These are phyloP conservation scores for Trichopria drosophilae DNA, from an alignment of 2,888 invertebrate genomes.

Conservation along the genomic window DNA sequence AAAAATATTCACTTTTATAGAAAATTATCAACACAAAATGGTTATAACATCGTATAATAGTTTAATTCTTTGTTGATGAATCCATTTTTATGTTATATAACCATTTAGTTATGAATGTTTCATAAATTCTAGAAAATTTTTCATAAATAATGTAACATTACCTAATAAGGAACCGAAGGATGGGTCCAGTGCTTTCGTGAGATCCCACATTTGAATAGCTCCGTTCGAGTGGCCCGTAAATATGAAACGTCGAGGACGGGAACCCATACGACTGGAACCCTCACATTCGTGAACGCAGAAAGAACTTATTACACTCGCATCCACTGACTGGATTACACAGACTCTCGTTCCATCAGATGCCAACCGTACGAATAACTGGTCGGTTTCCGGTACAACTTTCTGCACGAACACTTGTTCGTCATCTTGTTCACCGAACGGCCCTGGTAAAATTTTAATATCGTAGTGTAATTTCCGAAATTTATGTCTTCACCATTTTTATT, in stretches of 20 bases:
- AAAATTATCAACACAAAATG: too few relatives aligned
- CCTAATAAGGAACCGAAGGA: slow-evolving; percentile 61
- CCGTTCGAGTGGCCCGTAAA: slow-evolving; percentile 93
- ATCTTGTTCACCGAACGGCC: slow-evolving; percentile 97
- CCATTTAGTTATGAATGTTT: not conserved
- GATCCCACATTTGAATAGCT: slow-evolving; percentile 97
- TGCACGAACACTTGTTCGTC: slow-evolving; percentile 98
- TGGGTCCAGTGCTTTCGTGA: slow-evolving; percentile 90
- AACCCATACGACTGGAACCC: slow-evolving; percentile 90
- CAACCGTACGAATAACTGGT: slow-evolving; percentile 88
- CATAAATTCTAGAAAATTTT: not conserved
- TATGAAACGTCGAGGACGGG: slow-evolving; percentile 82
- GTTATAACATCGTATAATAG: too few relatives aligned
- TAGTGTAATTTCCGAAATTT: not conserved
- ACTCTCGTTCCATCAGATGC: slow-evolving; percentile 96
- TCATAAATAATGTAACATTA: slow-evolving; percentile 38
- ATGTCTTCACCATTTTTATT: not conserved
- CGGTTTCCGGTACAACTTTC: slow-evolving; percentile 96
- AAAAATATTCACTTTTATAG: too few relatives aligned
- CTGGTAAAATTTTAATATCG: slow-evolving; percentile 52
- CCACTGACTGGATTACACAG: slow-evolving; percentile 92
- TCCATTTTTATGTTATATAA: not conserved
- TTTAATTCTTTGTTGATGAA: not conserved
- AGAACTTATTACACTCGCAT: slow-evolving; percentile 89
- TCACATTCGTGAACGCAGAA: slow-evolving; percentile 98